A percentile compares a stretch with the other conserved stretches of the same genome.
Conservation (phyloP, 2,888 invertebrate genomes). For the Mechanitis mazaeus region DNA sequence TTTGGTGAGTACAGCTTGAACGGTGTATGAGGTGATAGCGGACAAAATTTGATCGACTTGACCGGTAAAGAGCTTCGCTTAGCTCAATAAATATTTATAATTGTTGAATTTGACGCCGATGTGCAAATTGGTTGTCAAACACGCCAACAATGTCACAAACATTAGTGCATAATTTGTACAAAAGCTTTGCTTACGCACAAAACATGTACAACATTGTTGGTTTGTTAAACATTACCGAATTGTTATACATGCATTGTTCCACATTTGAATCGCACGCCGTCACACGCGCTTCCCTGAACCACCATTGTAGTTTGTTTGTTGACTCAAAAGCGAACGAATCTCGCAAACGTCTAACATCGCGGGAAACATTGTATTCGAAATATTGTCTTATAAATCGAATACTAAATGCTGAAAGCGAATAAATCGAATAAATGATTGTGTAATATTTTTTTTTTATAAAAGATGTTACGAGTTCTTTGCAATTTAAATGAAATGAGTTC, state of each 20-base stretch:
- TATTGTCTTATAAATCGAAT: conserved; percentile 26
- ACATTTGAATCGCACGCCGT: conserved; percentile 59
- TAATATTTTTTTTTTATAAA: too few species aligned
- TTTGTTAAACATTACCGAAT: conserved; percentile 60
- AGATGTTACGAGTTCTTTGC: too few species aligned
- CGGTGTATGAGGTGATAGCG: too few species aligned
- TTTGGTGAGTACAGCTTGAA: too few species aligned
- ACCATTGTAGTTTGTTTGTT: conserved; percentile 73
- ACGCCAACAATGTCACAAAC: conserved; percentile 27
- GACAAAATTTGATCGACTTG: too few species aligned
- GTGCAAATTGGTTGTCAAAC: conserved; percentile 24
- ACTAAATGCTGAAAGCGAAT: conserved; percentile 7
- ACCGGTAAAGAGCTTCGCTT: too few species aligned
- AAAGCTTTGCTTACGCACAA: conserved; percentile 54
- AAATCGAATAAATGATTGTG: background rate
- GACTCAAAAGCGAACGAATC: conserved; percentile 52
- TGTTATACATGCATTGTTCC: conserved; percentile 74
- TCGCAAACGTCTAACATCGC: conserved; percentile 59
- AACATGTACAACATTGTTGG: conserved; percentile 61
- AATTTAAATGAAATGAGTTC: too few species aligned
- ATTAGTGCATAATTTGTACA: conserved; percentile 43
- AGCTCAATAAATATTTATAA: background rate
- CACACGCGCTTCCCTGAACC: conserved; percentile 66
- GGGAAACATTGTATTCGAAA: conserved; percentile 34
- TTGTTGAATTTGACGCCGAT: conserved; percentile 16